Conservation (phyloP, 2,113 vertebrate species). For the Puffinus mauretanicus region DNA sequence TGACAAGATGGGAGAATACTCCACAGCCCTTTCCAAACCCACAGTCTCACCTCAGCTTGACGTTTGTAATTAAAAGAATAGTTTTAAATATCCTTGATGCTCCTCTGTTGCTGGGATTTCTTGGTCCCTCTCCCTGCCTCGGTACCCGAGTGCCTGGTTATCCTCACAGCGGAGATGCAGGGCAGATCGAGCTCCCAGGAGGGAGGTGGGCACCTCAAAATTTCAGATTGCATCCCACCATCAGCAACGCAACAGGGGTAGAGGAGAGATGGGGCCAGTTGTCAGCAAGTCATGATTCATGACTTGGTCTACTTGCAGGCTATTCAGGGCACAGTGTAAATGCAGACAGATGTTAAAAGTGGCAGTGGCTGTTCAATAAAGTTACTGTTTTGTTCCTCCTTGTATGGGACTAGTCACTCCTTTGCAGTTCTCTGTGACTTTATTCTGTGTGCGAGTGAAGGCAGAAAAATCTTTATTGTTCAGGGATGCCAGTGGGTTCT, state of each 20-base stretch:
- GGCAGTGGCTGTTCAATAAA: not conserved
- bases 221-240: not conserved
- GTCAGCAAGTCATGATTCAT: not conserved
- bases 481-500: not conserved
- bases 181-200: not conserved
- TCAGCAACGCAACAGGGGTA: not conserved
- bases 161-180: not conserved
- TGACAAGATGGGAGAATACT: not conserved
- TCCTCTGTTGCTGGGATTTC: not conserved
- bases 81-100: not conserved
- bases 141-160: rapidly evolving
- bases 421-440: not conserved
- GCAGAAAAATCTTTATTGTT: not conserved
- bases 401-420: not conserved
- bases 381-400: not conserved
- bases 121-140: not conserved
- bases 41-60: not conserved
- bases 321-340: not conserved
- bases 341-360: not conserved
- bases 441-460: not conserved
- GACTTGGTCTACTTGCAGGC: not conserved
- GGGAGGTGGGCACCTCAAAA: rapidly evolving
- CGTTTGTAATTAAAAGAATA: not conserved
- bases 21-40: not conserved
- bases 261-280: not conserved